A percentile compares a stretch with the other conserved stretches of the same genome.
phyloP scores from a whole-genome alignment of 64 coral and sea anemone species.

The Trachythela sp. region DNA sequence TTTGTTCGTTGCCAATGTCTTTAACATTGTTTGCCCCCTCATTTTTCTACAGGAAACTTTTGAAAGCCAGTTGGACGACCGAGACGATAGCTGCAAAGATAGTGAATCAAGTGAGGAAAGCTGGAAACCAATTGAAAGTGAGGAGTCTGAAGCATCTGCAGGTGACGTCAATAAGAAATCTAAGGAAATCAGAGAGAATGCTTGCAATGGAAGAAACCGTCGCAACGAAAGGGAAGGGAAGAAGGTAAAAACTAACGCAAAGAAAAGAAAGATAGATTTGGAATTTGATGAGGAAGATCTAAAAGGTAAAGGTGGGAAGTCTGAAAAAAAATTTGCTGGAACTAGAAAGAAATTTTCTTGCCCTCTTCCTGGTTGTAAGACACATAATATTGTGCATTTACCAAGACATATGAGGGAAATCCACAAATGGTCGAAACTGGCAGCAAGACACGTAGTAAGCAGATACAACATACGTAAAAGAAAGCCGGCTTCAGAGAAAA shows the following conservation, averaged over 20 bases:
- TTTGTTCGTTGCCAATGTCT: too few relatives aligned
- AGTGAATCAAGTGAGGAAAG: not conserved
- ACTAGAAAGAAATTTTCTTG: not conserved
- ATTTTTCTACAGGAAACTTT: not conserved
- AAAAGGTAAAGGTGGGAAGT: too few relatives aligned
- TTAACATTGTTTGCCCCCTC: too few relatives aligned
- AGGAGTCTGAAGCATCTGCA: not conserved
- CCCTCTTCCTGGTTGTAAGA: not conserved
- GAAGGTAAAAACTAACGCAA: not conserved
- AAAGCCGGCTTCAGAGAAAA: too few relatives aligned
- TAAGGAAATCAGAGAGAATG: not conserved
- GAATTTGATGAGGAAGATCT: too few relatives aligned
- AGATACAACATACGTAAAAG: too few relatives aligned
- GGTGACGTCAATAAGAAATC: not conserved
- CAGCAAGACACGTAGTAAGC: not conserved
- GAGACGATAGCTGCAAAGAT: not conserved
- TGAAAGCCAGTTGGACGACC: not conserved
- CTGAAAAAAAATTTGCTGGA: too few relatives aligned
- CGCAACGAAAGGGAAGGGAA: not conserved
- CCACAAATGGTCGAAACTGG: not conserved
- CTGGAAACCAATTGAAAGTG: not conserved
- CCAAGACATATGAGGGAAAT: not conserved
- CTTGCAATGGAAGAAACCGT: not conserved
- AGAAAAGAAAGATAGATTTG: not conserved
- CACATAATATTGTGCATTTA: not conserved